Evolutionary conservation across 2,888 invertebrate genomes (phyloP), one percentile per base, ranked within the genome.

Genomic region (Zhengitettix transpicula): DNA sequence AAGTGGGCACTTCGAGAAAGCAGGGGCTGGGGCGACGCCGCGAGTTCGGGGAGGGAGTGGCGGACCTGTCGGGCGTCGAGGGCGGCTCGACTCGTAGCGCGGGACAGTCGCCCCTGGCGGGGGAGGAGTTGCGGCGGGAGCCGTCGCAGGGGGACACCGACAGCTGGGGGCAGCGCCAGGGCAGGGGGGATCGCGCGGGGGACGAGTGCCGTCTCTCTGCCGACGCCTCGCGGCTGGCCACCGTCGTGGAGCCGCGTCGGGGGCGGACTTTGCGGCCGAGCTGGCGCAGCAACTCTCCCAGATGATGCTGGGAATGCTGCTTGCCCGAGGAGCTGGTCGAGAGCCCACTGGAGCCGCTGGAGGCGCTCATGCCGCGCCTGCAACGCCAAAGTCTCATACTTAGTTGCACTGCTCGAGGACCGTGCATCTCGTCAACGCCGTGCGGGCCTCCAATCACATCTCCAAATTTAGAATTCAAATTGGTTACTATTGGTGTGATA

Each of bases 211-310:
- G 47, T 8, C 47, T 12, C 47, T 47, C 47, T 8, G 47, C 12
- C 14, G 47, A 47, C 28, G 28, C 28, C 28, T 28, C 28, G 28
- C 28, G 28, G 7, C 28, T 28, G 28, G 28, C 28, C 28, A 28
- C 28, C 28, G 28, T 5, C 28, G 28, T 28, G 28, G 28, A 28
- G 40, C 47, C 44, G 47, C 41, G 17, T 51, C 42, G 42, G 56
- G 59, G 52, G 52, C 16, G 55, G 47, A 51, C 55, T 47, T 52
- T 28, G 69, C 87, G 85, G 40, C 86, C 82, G 66, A 88, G 85
- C 67, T 85, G 83, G 65, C 84, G 78, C 57, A 89, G 82, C 71
- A 89, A 73, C 68, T 88, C 88, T 68, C 87, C 87, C 67, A 89
- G 82, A 71, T 85, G 82, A 68, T 81, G 81, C 68, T 82, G 81